Percentiles rank a stretch among this genome's conserved stretches.
Evolutionary conservation across 2,113 vertebrate species (phyloP).

Genomic region (Sclerurus mexicanus): DNA sequence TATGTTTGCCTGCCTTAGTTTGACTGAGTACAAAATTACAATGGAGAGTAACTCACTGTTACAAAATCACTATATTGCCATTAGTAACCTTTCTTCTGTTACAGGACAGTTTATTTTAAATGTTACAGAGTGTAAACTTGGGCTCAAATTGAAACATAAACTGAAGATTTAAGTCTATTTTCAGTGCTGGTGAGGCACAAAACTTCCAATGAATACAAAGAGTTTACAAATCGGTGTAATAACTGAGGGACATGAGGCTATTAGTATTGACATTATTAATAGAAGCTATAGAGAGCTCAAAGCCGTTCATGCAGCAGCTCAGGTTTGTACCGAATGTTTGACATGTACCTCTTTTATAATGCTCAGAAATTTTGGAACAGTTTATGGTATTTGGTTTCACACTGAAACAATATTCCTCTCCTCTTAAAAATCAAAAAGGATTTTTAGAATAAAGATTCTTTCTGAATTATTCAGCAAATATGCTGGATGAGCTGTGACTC

Average conservation of each 20-base stretch:
- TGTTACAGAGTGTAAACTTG: neutral
- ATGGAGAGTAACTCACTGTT: neutral
- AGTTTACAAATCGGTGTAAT: neutral
- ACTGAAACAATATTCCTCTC: neutral
- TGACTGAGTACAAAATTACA: neutral
- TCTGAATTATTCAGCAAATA: conserved; percentile 56
- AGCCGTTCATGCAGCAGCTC: neutral
- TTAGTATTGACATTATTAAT: neutral
- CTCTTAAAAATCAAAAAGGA: neutral
- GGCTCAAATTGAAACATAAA: neutral
- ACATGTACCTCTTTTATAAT: neutral
- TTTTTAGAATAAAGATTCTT: conserved; percentile 20
- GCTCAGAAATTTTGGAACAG: neutral
- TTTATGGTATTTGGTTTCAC: neutral
- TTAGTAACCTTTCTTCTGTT: neutral
- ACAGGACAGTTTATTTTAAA: neutral
- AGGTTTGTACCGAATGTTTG: neutral
- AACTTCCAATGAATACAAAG: neutral
- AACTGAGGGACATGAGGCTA: neutral
- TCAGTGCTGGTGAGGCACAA: neutral
- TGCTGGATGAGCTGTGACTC: conserved; percentile 59
- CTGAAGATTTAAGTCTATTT: neutral
- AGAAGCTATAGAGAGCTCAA: neutral
- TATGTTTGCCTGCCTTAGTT: neutral
- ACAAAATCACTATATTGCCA: neutral